Conservation (phyloP, 2,797 vertebrate genomes). For the Myotis planiceps region DNA sequence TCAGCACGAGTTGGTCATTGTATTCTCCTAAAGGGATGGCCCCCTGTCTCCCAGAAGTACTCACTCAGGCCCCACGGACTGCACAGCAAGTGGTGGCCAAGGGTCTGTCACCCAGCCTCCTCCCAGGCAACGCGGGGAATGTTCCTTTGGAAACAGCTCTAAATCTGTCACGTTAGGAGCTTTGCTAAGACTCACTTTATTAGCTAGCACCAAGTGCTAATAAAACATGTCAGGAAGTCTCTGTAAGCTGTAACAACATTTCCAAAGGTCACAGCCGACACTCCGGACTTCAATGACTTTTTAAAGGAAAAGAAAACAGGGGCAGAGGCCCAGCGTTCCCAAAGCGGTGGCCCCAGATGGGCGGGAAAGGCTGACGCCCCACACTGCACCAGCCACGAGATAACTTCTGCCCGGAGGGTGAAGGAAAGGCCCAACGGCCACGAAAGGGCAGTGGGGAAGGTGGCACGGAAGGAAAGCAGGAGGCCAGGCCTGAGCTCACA, state of each 20-base stretch:
- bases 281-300: conserved; percentile 68
- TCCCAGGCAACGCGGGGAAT: neutral
- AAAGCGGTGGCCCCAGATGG: conserved; percentile 16
- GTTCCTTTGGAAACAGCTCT: conserved; percentile 54
- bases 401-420: neutral
- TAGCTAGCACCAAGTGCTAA: conserved; percentile 76
- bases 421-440: neutral
- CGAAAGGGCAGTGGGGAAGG: neutral
- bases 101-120: conserved; percentile 23
- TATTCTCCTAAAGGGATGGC: conserved; percentile 11
- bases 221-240: conserved; percentile 80
- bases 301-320: conserved; percentile 78
- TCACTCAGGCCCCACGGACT: neutral
- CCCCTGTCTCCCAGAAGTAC: neutral
- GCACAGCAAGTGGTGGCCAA: neutral
- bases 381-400: neutral
- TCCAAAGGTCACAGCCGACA: conserved; percentile 75
- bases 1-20: neutral
- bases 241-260: conserved; percentile 79
- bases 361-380: neutral
- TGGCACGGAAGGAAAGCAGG: neutral
- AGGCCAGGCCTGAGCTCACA: neutral
- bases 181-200: conserved; percentile 69
- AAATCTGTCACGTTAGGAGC: conserved; percentile 49
- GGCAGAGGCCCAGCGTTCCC: conserved; percentile 36